phyloP scores from a whole-genome alignment of 2,888 invertebrate genomes.

The Sesamia inferens region DNA sequence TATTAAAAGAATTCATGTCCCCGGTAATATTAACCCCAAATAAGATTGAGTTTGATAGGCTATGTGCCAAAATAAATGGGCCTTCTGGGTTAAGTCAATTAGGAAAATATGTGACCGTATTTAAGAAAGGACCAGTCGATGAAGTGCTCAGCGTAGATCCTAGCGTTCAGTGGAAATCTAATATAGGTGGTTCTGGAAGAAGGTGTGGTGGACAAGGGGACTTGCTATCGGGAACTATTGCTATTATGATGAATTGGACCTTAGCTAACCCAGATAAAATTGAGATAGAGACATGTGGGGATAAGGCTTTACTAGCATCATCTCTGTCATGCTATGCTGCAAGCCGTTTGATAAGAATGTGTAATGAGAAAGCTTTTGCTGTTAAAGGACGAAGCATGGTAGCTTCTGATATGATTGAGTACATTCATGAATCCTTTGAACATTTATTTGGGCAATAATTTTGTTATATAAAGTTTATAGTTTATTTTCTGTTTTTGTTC shows the following conservation, averaged over 20 bases:
- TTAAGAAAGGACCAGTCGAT: conserved; percentile 94
- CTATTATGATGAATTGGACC: conserved; percentile 96
- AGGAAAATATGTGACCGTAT: conserved; percentile 91
- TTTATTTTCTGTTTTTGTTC: neutral
- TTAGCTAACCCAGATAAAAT: conserved; percentile 76
- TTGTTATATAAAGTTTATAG: neutral
- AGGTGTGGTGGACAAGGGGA: conserved; percentile 99
- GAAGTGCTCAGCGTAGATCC: conserved; percentile 90
- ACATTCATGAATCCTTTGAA: conserved; percentile 94
- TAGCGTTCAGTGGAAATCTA: conserved; percentile 87
- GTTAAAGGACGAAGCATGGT: conserved; percentile 95
- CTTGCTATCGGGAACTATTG: conserved; percentile 95
- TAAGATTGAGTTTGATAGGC: conserved; percentile 95
- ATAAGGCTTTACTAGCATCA: conserved; percentile 87
- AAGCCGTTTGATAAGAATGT: conserved; percentile 94
- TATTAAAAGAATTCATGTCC: conserved; percentile 92
- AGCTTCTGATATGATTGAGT: conserved; percentile 96
- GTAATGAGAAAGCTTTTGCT: conserved; percentile 95
- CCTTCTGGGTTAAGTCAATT: conserved; percentile 86
- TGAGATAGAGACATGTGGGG: conserved; percentile 61
- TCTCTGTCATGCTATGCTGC: conserved; percentile 95
- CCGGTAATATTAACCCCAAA: conserved; percentile 96
- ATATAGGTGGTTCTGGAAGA: conserved; percentile 94
- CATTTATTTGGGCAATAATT: conserved; percentile 78
- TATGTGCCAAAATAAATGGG: conserved; percentile 91